These are phyloP conservation scores for Cyanocitta stelleri DNA, from an alignment of 2,113 vertebrate species.

Conservation along the genomic window DNA sequence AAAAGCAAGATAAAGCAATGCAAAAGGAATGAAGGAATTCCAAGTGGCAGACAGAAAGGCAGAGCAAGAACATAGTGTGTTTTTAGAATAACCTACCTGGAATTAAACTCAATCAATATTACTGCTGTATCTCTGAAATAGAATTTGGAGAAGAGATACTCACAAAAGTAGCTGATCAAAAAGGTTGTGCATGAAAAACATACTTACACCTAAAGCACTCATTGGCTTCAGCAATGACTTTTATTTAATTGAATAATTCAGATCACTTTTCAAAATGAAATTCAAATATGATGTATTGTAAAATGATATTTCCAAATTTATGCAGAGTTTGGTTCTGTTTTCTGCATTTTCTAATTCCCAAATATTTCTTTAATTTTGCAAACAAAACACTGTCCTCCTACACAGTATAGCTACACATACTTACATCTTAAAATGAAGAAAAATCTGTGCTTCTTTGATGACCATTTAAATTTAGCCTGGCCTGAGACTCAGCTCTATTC, in stretches of 20 bases:
- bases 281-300: not conserved
- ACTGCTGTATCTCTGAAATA: not conserved
- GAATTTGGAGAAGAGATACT: not conserved
- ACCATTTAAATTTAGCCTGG: not conserved
- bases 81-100: not conserved
- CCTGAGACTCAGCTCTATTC: not conserved
- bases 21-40: not conserved
- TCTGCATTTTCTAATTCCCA: not conserved
- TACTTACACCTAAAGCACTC: not conserved
- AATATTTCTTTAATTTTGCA: not conserved
- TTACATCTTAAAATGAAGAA: not conserved
- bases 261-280: not conserved
- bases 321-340: rapidly evolving
- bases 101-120: not conserved
- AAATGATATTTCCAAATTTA: not conserved
- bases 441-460: not conserved
- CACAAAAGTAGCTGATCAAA: not conserved
- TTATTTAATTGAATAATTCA: not conserved
- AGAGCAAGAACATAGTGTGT: not conserved
- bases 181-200: not conserved
- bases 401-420: not conserved
- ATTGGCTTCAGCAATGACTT: not conserved
- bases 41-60: not conserved
- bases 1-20: not conserved
- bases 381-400: not conserved